Evolutionary conservation across 2,797 vertebrate species (phyloP).

Genomic region (Cossypha heuglini): DNA sequence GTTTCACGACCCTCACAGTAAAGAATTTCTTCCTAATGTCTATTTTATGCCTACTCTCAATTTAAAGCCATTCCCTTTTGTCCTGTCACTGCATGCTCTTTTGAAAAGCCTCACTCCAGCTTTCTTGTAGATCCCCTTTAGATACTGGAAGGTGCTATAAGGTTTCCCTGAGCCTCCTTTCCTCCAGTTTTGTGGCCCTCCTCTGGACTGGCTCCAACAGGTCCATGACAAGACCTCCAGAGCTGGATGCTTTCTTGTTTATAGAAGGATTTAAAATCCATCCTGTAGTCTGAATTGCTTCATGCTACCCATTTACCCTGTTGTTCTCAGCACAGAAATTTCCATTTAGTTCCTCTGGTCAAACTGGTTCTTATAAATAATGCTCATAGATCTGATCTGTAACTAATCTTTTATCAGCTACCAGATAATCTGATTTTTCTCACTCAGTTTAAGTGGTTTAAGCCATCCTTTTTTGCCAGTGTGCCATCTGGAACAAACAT

Average conservation of each 20-base stretch:
- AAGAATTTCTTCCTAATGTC: background rate
- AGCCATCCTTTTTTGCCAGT: background rate
- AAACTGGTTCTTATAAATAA: background rate
- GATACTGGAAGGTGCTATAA: background rate
- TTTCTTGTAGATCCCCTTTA: background rate
- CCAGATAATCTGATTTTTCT: conserved; percentile 22
- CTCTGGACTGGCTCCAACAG: background rate
- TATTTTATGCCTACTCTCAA: background rate
- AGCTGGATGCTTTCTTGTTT: background rate
- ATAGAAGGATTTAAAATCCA: background rate
- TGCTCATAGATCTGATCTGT: background rate
- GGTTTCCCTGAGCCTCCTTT: background rate
- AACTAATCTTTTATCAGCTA: background rate
- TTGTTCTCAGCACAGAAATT: background rate
- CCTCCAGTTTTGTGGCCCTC: background rate
- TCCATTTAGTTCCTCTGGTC: background rate
- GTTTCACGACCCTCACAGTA: background rate
- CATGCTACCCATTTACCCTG: background rate
- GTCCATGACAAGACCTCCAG: background rate
- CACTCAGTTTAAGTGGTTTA: background rate
- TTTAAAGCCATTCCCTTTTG: background rate
- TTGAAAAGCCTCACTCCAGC: background rate
- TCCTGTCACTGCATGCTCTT: background rate
- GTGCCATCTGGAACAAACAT: background rate
- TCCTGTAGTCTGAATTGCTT: background rate